Conservation (phyloP, 2,113 vertebrate genomes). For the Poeciliopsis turrubarensis region DNA sequence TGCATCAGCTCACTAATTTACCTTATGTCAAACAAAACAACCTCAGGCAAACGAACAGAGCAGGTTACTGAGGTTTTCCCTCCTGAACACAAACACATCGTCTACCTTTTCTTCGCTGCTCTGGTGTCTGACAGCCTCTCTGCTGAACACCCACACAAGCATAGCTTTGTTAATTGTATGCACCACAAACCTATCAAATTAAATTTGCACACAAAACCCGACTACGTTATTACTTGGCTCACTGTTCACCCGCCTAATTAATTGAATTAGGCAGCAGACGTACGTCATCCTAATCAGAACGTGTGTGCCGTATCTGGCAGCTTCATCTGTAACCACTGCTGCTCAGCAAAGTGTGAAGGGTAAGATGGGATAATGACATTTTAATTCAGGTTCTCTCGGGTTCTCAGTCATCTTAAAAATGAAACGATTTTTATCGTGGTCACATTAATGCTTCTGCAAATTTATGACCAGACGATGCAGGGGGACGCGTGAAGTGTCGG, state of each 20-base stretch:
- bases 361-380: conserved; percentile 39
- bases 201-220: conserved; percentile 41
- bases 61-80: conserved; percentile 54
- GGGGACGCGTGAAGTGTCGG: conserved; percentile 1
- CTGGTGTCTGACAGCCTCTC: conserved; percentile 4
- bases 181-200: conserved; percentile 46
- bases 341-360: conserved; percentile 58
- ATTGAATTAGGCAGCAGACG: conserved; percentile 64
- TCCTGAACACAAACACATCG: conserved; percentile 9
- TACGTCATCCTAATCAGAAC: conserved; percentile 54
- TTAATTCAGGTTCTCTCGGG: conserved; percentile 24
- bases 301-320: conserved; percentile 50
- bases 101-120: not conserved
- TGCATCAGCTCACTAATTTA: not conserved
- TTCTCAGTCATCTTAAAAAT: conserved; percentile 31
- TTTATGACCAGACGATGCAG: not conserved
- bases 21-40: conserved; percentile 11
- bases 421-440: conserved; percentile 7
- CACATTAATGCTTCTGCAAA: not conserved
- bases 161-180: conserved; percentile 25
- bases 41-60: conserved; percentile 52
- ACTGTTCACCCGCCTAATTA: conserved; percentile 63
- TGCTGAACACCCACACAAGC: conserved; percentile 26
- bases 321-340: conserved; percentile 43
- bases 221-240: conserved; percentile 37